Conservation (phyloP, 2,113 vertebrate species). For the Natator depressus region DNA sequence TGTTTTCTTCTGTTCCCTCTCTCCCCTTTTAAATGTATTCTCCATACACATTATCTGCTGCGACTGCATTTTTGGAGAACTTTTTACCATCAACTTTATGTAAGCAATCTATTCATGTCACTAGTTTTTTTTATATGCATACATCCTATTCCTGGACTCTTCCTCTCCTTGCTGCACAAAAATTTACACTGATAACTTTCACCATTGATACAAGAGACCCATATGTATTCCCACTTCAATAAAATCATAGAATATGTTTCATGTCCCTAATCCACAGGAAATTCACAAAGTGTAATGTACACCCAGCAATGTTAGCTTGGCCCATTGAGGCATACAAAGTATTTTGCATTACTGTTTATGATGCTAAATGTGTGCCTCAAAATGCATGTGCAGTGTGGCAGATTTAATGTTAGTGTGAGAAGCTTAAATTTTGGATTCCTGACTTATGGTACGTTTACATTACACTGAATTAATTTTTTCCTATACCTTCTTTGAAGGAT, state of each 20-base stretch:
- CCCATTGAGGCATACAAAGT: not conserved
- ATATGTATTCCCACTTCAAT: not conserved
- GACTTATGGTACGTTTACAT: not conserved
- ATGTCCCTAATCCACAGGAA: not conserved
- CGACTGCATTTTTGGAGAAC: not conserved
- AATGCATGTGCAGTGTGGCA: not conserved
- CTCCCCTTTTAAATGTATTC: not conserved
- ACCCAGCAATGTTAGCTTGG: not conserved
- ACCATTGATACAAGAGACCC: not conserved
- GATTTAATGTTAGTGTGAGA: not conserved
- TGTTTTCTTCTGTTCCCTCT: not conserved
- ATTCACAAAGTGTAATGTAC: not conserved
- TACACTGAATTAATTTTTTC: not conserved
- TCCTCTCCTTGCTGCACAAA: not conserved
- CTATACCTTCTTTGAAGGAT: slow-evolving; percentile 5
- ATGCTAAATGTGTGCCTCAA: not conserved
- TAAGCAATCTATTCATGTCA: not conserved
- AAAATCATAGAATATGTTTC: not conserved
- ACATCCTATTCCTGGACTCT: not conserved
- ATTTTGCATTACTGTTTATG: not conserved
- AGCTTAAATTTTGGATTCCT: not conserved
- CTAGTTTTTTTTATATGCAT: not conserved
- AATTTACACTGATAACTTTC: not conserved
- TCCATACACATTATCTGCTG: not conserved
- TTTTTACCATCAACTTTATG: not conserved